Conservation (phyloP, 53 echinoderm and acorn worm species). For the Patiria pectinifera region DNA sequence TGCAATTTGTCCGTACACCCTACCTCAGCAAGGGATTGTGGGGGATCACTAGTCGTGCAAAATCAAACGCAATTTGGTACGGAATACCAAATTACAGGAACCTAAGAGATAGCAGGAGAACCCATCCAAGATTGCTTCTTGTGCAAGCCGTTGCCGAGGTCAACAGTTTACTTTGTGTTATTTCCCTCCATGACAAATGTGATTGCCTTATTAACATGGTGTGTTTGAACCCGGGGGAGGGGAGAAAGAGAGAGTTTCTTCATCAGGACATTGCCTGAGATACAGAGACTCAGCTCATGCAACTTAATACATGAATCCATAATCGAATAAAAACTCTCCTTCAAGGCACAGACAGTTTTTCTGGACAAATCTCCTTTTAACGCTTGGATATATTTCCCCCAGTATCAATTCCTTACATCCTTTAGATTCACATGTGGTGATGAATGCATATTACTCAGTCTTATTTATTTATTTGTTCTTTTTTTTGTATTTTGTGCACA, state of each 20-base stretch:
- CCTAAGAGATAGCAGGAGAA: slow-evolving; percentile 8
- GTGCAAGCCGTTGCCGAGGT: slow-evolving; percentile 19
- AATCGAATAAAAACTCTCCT: slow-evolving; percentile 38
- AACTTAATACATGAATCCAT: slow-evolving; percentile 43
- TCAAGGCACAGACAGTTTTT: slow-evolving; percentile 36
- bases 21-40: not conserved
- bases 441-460: slow-evolving; percentile 2
- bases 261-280: slow-evolving; percentile 1
- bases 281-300: not conserved
- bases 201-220: slow-evolving; percentile 61
- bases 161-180: slow-evolving; percentile 51
- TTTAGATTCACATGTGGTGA: slow-evolving; percentile 9
- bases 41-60: not conserved
- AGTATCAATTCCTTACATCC: slow-evolving; percentile 37
- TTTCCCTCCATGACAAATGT: slow-evolving; percentile 51
- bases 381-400: not conserved
- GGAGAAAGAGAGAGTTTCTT: not conserved
- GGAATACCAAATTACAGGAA: slow-evolving; percentile 22
- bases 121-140: not conserved
- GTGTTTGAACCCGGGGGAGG: slow-evolving; percentile 37
- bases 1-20: not conserved
- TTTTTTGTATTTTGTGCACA: not conserved
- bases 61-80: slow-evolving; percentile 28
- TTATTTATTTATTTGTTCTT: not conserved
- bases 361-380: slow-evolving; percentile 22